A percentile compares a stretch with the other conserved stretches of the same genome.
Conservation (phyloP, 2,113 vertebrate species). For the Amia ocellicauda region DNA sequence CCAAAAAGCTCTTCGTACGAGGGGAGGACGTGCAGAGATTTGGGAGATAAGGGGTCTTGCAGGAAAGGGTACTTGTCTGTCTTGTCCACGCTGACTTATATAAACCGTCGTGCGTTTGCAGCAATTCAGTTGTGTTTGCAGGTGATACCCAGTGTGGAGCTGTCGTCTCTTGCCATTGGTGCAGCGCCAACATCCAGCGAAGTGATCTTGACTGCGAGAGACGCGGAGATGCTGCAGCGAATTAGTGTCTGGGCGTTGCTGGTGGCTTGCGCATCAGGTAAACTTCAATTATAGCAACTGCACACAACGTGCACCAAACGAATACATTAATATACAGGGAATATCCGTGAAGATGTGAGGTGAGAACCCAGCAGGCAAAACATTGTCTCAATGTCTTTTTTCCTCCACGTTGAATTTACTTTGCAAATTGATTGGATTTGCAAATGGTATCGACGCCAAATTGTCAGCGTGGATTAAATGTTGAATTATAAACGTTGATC, state of each 20-base stretch:
- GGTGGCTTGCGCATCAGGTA: not conserved
- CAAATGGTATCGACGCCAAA: too few species aligned
- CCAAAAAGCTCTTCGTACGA: slow-evolving; percentile 12
- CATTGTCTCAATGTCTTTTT: too few species aligned
- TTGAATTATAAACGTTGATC: too few species aligned
- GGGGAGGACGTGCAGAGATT: slow-evolving; percentile 23
- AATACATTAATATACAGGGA: too few species aligned
- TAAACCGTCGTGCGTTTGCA: slow-evolving; percentile 10
- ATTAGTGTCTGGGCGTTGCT: slow-evolving; percentile 5
- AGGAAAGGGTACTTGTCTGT: slow-evolving; percentile 8
- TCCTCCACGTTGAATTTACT: too few species aligned
- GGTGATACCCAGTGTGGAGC: slow-evolving; percentile 11
- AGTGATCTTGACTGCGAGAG: slow-evolving; percentile 12
- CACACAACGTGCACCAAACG: too few species aligned
- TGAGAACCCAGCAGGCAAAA: too few species aligned
- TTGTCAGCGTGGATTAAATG: too few species aligned
- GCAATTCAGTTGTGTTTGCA: not conserved
- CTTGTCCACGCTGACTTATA: slow-evolving; percentile 22
- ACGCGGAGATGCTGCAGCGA: slow-evolving; percentile 8
- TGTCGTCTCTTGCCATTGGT: too few species aligned
- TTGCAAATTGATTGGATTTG: too few species aligned
- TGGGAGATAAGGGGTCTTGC: slow-evolving; percentile 19
- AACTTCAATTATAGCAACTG: too few species aligned
- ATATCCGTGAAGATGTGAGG: too few species aligned
- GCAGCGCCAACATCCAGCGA: not conserved